Base-by-base conservation (phyloP, 2,888 invertebrate genomes). In the Mimachlamys varia region DNA sequence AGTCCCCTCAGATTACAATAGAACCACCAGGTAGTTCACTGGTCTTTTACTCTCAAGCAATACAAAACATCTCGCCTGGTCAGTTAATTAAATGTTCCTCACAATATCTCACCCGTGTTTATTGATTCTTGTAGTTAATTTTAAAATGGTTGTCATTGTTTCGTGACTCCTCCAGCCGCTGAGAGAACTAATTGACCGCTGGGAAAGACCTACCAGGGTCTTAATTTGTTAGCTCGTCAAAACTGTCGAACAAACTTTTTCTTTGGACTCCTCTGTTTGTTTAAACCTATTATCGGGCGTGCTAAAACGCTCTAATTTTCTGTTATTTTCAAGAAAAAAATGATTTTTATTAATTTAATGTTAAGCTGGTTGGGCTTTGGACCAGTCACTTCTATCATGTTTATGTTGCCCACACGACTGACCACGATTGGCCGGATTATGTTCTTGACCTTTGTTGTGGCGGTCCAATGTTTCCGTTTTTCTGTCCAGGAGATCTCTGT, bases 361-460 rank as follows among this genome's bases (percentile, higher is more conserved):
- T 76, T 33, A 76, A 76, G 76, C 76, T 76, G 13, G 7, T 27
- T 5, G 1, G 76, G 76, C 27, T 76, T 33, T 76, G 33, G 15
- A 76, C 76, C 76, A 53, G 44, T 19, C 53, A 76, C 13, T 76
- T 27, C 76, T 7, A 76, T 76, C 76, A 33, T 76, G 76, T 76
- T 76, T 76, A 76, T 33, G 76, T 76, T 76, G 76, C 76, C 76
- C 76, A 76, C 76, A 76, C 76, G 12, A 76, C 2, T 33, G 76
- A 76, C 76, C 76, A 17, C 76, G 76, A 76, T 33, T 33, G 33
- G 33, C 17, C 33, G 76, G 76, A 76, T 76, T 76, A 76, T 33
- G 33, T 22, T 7, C 76, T 33, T 33, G 76, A 27, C 10, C 76
- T 76, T 76, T 76, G 76, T 76, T 76, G 76, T 76, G 76, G 33